Conservation (phyloP, 2,113 vertebrate species). For the Suncus etruscus region DNA sequence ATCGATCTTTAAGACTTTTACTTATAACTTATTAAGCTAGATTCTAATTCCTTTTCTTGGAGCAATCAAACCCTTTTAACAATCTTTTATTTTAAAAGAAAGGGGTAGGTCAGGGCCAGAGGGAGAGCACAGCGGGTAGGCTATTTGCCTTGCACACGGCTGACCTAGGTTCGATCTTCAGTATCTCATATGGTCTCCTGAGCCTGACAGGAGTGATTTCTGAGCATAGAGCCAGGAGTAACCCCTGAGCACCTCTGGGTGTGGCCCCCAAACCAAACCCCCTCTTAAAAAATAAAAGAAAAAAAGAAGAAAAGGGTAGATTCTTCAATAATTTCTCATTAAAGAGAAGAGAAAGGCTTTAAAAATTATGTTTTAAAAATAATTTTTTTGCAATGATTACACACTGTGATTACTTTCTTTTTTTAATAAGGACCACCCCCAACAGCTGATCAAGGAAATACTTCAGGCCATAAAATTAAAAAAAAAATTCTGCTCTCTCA, state of each 20-base stretch:
- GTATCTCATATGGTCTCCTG: no score
- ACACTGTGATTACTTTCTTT: not conserved
- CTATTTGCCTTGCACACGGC: no score
- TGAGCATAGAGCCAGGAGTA: no score
- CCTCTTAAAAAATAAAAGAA: no score
- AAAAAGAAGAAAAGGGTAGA: not conserved
- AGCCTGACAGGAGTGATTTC: no score
- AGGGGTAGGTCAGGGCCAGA: no score
- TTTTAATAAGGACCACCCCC: constrained; percentile 31
- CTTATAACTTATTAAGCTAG: constrained; percentile 29
- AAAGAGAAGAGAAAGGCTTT: constrained; percentile 9
- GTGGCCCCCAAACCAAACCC: no score
- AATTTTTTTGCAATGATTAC: not conserved
- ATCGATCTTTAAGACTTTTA: constrained; percentile 53
- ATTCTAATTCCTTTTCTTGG: not conserved
- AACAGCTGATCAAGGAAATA: constrained; percentile 39
- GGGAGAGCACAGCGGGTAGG: no score
- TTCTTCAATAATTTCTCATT: not conserved
- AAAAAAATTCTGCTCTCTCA: constrained; percentile 31
- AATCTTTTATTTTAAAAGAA: not conserved
- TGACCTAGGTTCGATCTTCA: no score
- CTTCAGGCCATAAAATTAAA: not conserved
- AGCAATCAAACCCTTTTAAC: not conserved
- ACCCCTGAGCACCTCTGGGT: no score
- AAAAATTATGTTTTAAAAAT: constrained; percentile 3